Base-by-base conservation (phyloP, 2,113 vertebrate genomes). In the Archocentrus centrarchus region DNA sequence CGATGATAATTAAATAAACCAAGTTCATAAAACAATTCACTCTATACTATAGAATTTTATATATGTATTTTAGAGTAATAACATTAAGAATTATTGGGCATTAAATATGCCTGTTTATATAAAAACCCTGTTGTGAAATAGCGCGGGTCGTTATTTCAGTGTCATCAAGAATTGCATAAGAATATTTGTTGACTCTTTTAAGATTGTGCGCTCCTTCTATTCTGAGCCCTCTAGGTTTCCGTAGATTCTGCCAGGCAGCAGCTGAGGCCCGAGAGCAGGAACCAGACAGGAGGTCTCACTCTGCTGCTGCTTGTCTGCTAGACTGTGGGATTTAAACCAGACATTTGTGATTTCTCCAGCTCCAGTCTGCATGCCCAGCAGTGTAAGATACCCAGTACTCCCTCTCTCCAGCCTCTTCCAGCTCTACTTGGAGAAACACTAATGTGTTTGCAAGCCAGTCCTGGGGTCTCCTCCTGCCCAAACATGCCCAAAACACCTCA, bases 281-380 rank as follows among this genome's bases (percentile, higher is more conserved):
- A 39, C 44, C 77, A 0, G 1, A 0, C 0, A n/a, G 50, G 88
- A 88, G 7, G 15, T 83, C 41, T 30, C 88, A 87, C 91, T 83
- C 75, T 39, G 84, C 8, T 80, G 9, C 6, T 32, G 6, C 15
- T 50, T 70, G 15, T 44, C 9, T 10, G 50, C 30, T 53, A 17
- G 27, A 32, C 44, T 73, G 44, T 35, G 35, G 35, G 6, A 35
- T 35, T 35, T 35, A 35, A 35, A 35, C 35, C 6, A 35, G 35
- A 35, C 35, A 35, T 7, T 35, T 35, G 35, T 35, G 35, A 7
- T 7, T 39, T 39, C 11, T 44, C 11, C 41, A 4, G 11, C 3
- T 44, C 41, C 11, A 11, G 41, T 10, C 11, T 44, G 41, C 41
- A 44, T 11, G 41, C 2, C 10, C 44, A 47, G 4, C 13, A 47